These are phyloP conservation scores for Ateles fusciceps DNA, from an alignment of 2,797 vertebrate species.

Conservation along the genomic window DNA sequence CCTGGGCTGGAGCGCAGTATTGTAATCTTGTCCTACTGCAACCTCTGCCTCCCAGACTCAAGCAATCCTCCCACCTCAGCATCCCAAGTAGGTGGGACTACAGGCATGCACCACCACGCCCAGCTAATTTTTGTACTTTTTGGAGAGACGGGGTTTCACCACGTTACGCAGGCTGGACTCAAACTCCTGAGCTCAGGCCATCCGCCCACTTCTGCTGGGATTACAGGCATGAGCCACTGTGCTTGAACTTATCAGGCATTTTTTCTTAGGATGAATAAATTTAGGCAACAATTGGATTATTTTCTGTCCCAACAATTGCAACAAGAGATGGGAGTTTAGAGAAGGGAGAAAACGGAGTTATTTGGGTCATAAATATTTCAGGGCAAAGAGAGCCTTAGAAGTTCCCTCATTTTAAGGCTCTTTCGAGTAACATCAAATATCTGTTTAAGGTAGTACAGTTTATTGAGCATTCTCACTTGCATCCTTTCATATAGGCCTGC, in stretches of 20 bases:
- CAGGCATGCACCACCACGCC: background rate
- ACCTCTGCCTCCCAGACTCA: background rate
- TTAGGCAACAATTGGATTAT: background rate
- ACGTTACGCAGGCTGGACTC: background rate
- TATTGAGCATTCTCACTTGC: background rate
- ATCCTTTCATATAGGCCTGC: background rate
- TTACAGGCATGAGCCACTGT: background rate
- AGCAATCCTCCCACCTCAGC: background rate
- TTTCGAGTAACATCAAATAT: background rate
- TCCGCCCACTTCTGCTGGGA: background rate
- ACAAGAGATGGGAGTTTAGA: background rate
- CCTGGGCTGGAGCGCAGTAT: background rate
- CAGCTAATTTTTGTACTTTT: background rate
- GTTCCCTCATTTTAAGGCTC: background rate
- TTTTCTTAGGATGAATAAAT: background rate
- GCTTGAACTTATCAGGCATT: background rate
- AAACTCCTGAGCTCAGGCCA: background rate
- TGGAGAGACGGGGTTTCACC: background rate
- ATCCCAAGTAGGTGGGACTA: background rate
- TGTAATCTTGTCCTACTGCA: background rate
- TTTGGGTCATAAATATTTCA: background rate
- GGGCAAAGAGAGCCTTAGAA: background rate
- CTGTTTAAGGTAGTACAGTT: background rate
- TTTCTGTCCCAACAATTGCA: background rate
- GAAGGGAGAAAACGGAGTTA: background rate